phyloP scores from a whole-genome alignment of 2,797 vertebrate species.

The Avahi laniger region DNA sequence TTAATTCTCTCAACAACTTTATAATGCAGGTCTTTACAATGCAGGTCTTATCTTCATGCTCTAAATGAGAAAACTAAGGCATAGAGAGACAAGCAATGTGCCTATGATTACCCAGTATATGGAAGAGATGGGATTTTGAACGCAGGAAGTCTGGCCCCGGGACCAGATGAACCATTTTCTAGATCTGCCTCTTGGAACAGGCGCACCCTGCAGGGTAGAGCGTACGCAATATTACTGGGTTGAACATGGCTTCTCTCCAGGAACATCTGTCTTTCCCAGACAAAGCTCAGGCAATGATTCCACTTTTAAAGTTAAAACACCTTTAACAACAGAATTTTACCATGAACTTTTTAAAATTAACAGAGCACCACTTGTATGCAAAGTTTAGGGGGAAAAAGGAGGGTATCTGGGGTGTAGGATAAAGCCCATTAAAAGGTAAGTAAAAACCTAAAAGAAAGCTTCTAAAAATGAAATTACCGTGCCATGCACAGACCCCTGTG shows the following conservation, averaged over 20 bases:
- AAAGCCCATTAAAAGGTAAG: background rate
- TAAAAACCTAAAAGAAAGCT: background rate
- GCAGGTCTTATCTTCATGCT: background rate
- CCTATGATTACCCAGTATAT: background rate
- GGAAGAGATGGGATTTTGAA: background rate
- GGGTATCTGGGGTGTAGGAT: background rate
- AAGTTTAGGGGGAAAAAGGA: background rate
- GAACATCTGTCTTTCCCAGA: background rate
- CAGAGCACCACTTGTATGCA: background rate
- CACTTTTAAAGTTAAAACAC: background rate
- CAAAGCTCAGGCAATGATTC: background rate
- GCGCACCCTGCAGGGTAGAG: fast-evolving
- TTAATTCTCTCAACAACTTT: background rate
- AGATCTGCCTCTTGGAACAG: too few relatives aligned
- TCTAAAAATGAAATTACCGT: background rate
- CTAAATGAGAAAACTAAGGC: background rate
- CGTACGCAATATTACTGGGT: fast-evolving
- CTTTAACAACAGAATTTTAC: background rate
- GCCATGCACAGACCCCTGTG: fast-evolving
- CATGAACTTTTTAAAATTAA: background rate
- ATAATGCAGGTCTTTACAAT: background rate
- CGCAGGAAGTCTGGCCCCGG: background rate
- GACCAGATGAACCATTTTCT: background rate
- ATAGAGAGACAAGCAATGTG: background rate
- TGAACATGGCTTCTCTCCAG: background rate